Evolutionary conservation across 2,888 invertebrate species (phyloP), one percentile per base, ranked within the genome.

Genomic region (Teinopalpus imperialis): DNA sequence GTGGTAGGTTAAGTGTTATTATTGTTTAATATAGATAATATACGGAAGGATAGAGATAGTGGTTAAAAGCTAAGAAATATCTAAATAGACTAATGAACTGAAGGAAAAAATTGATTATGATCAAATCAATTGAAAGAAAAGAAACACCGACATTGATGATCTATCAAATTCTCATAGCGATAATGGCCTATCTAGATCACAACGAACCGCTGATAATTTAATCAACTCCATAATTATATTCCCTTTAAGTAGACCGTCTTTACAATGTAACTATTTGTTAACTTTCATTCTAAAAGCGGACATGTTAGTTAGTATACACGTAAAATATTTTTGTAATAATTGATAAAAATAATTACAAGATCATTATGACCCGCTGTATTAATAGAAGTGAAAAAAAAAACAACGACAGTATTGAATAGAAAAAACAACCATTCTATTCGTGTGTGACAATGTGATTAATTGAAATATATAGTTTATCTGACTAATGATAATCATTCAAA

Each of bases 131-230:
- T 40, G 20, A 23, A 39, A 34, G 13, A 21, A 36, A 20, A 8
- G 3, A 45, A 45, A 40, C 35, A 27, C 32, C 27, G 34, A 18
- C 44, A 16, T 35, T 29, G 29, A 41, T 30, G 35, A 46, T 46
- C 41, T 23, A 46, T 46, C 46, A 46, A 41, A 35, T 46, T 41
- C 41, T 35, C 35, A 34, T 18, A 18, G n/a, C 41, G 46, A 47
- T 47, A 47, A 1, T 3, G n/a, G n/a, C 23, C 36, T 47, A 47
- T 47, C 46, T 31, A 35, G 35, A 31, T 47, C 41, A 36, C 29
- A 30, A 47, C 35, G 41, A 30, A 41, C 30, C 36, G 34, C 41
- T 36, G 46, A 47, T 47, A 47, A 42, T 24, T 34, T 41, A 31
- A 47, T 47, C 46, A 31, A 41, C 13, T 36, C 35, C 8, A 31